Conservation (phyloP, 2,888 invertebrate genomes). For the Tuberolachnus salignus region DNA sequence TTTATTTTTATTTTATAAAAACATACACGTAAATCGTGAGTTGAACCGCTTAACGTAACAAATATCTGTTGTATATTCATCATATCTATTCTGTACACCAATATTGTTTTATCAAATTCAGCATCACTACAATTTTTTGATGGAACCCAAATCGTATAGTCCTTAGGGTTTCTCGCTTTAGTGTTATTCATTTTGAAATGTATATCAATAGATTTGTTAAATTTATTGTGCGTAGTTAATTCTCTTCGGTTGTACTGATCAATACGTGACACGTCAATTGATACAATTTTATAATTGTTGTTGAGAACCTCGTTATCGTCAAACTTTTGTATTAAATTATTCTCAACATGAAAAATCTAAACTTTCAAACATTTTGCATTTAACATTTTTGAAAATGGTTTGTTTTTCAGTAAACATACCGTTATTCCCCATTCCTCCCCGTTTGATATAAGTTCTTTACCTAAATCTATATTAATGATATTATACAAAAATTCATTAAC, state of each 20-base stretch:
- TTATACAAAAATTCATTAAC: neutral
- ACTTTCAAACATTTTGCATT: neutral
- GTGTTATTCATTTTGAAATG: neutral
- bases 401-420: neutral
- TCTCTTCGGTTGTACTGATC: neutral
- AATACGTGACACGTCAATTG: neutral
- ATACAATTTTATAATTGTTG: neutral
- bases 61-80: slow-evolving; percentile 7
- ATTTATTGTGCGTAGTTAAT: neutral
- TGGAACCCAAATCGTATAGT: neutral
- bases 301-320: neutral
- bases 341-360: neutral
- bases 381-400: neutral
- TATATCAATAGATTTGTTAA: slow-evolving; percentile 16
- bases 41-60: slow-evolving; percentile 15
- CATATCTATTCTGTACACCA: slow-evolving; percentile 42
- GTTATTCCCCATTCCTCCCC: slow-evolving; percentile 11
- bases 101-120: slow-evolving; percentile 3
- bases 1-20: neutral
- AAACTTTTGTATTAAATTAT: neutral
- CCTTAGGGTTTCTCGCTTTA: neutral
- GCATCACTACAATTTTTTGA: neutral
- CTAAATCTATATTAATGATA: neutral
- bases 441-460: neutral
- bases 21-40: slow-evolving; percentile 27